Percentiles rank a stretch among this genome's conserved stretches.
These are phyloP conservation scores for Drosophila arizonae DNA, from an alignment of 1,140 invertebrate genomes.

Conservation along the genomic window DNA sequence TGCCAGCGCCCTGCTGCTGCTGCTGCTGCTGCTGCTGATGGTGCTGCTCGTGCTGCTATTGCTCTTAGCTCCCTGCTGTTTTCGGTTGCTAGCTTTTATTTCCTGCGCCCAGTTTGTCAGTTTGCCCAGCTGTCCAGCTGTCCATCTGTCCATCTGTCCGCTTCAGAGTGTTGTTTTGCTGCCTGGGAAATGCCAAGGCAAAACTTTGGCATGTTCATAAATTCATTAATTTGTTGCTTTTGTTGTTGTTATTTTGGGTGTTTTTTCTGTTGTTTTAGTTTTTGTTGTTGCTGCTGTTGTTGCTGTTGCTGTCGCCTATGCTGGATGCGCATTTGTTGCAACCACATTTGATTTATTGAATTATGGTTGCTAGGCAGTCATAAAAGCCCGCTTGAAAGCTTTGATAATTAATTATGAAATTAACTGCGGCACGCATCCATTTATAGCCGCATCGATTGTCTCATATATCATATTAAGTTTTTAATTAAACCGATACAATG, in stretches of 20 bases:
- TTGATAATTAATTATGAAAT: constrained; percentile 76
- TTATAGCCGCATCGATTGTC: constrained; percentile 28
- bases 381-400: constrained; percentile 71
- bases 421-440: constrained; percentile 50
- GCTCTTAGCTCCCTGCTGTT: constrained; percentile 45
- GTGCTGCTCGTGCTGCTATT: not conserved
- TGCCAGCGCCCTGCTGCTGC: not conserved
- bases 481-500: constrained; percentile 47
- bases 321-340: constrained; percentile 44
- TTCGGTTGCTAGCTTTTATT: constrained; percentile 48
- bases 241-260: constrained; percentile 14
- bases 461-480: constrained; percentile 52
- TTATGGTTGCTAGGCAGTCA: constrained; percentile 68
- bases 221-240: constrained; percentile 76
- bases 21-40: not conserved
- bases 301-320: no score
- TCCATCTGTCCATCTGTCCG: constrained; percentile 7
- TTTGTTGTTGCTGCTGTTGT: not conserved
- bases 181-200: constrained; percentile 61
- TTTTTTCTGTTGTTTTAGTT: constrained; percentile 10
- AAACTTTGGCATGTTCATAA: constrained; percentile 74
- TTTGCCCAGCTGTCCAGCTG: constrained; percentile 5
- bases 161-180: constrained; percentile 44
- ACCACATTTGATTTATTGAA: constrained; percentile 78
- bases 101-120: constrained; percentile 58